Evolutionary conservation across 2,888 invertebrate genomes (phyloP).

Genomic region (Dicranocentrus wangi): DNA sequence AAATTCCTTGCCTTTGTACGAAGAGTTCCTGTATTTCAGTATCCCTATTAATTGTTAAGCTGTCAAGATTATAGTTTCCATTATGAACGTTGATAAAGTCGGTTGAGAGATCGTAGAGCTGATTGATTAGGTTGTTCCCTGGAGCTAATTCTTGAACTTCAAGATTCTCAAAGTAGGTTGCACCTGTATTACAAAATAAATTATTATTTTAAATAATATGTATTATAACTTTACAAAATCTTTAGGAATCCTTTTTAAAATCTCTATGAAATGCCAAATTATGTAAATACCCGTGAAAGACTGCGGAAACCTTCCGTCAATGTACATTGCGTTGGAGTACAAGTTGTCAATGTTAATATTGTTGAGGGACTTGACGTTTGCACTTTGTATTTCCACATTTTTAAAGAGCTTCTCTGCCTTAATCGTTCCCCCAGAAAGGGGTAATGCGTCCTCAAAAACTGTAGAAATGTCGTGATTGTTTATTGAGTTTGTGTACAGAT

Average conservation of each 20-base stretch:
- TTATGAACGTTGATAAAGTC: conserved; percentile 44
- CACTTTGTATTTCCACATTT: neutral
- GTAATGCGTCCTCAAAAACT: conserved; percentile 49
- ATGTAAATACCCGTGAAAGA: conserved; percentile 23
- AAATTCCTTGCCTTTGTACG: conserved; percentile 23
- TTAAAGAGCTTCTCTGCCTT: conserved; percentile 20
- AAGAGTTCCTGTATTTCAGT: conserved; percentile 28
- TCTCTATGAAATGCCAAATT: too few species aligned
- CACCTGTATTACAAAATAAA: neutral
- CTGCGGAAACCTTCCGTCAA: conserved; percentile 26
- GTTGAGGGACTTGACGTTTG: conserved; percentile 2
- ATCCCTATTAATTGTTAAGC: conserved; percentile 18
- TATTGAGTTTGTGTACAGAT: conserved; percentile 23
- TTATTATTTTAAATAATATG: conserved; percentile 8
- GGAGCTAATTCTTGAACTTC: neutral
- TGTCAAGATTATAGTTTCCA: conserved; percentile 38
- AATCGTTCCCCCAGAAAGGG: conserved; percentile 28
- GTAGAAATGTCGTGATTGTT: conserved; percentile 36
- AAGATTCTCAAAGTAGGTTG: conserved; percentile 30
- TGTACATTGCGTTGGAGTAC: conserved; percentile 46
- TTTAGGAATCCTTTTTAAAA: too few species aligned
- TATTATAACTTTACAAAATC: neutral
- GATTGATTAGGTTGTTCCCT: conserved; percentile 23
- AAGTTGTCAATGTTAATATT: conserved; percentile 43
- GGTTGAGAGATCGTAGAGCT: conserved; percentile 12